These are phyloP conservation scores for Varanus salvator DNA, from an alignment of 2,113 vertebrate genomes.

Conservation along the genomic window DNA sequence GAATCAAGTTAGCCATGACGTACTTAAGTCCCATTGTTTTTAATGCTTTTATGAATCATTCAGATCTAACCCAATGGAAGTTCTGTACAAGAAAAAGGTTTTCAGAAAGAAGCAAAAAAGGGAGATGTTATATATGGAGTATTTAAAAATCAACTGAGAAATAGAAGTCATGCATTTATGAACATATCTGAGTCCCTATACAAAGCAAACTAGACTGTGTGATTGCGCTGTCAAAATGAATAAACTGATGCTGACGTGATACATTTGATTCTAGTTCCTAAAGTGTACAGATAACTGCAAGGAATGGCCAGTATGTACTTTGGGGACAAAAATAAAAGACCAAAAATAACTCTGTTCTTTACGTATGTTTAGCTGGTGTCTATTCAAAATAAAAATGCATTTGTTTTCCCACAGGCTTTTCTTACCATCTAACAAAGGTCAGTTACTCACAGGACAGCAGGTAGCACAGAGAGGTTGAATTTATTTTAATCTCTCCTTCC, in stretches of 20 bases:
- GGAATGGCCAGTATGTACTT: neutral
- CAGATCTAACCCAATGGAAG: neutral
- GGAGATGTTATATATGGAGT: neutral
- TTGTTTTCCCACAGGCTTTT: neutral
- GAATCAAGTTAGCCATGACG: too few species aligned
- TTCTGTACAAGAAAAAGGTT: neutral
- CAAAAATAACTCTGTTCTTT: constrained; percentile 12
- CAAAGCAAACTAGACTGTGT: neutral
- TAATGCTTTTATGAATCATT: too few species aligned
- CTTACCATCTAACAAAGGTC: constrained; percentile 5
- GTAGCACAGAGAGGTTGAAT: neutral
- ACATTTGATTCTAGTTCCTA: constrained; percentile 2
- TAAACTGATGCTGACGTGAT: neutral
- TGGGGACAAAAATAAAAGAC: constrained; percentile 4
- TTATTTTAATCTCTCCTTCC: neutral
- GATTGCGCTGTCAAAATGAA: neutral
- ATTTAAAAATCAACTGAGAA: neutral
- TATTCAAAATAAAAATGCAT: neutral
- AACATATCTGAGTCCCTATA: neutral
- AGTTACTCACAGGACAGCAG: neutral
- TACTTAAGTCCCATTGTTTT: too few species aligned
- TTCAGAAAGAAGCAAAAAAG: neutral
- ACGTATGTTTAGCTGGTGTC: neutral
- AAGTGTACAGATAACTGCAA: neutral
- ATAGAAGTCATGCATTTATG: neutral